Evolutionary conservation across 2,888 invertebrate genomes (phyloP).

Genomic region (Euplagia quadripunctaria): DNA sequence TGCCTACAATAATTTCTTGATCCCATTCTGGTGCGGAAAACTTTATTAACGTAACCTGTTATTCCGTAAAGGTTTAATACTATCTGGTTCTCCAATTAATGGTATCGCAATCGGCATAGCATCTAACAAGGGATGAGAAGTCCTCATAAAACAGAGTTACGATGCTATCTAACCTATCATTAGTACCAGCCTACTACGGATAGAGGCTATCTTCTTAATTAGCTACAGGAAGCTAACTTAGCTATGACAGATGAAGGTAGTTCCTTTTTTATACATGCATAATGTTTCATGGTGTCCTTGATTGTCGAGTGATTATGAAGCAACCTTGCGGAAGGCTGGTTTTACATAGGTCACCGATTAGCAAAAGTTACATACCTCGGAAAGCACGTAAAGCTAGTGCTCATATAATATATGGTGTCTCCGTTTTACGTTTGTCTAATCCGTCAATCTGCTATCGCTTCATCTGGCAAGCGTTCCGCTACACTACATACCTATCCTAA

Average conservation of each 20-base stretch:
- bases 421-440: background rate
- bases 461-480: background rate
- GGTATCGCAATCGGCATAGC: slow-evolving; percentile 31
- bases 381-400: background rate
- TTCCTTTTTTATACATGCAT: background rate
- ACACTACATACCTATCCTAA: background rate
- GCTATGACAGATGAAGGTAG: background rate
- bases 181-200: slow-evolving; percentile 38
- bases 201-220: slow-evolving; percentile 42
- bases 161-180: slow-evolving; percentile 43
- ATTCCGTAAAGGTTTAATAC: slow-evolving; percentile 10
- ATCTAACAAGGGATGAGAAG: slow-evolving; percentile 29
- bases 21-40: background rate
- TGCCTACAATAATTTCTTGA: background rate
- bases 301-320: background rate
- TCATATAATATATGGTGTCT: background rate
- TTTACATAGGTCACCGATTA: background rate
- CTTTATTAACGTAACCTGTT: slow-evolving; percentile 6
- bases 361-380: background rate
- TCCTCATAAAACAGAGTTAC: slow-evolving; percentile 42
- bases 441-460: background rate
- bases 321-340: too few relatives aligned
- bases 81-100: slow-evolving; percentile 16
- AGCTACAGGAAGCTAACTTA: slow-evolving; percentile 45
- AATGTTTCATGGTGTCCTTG: background rate